phyloP scores from a whole-genome alignment of 2,888 invertebrate genomes.

The Ryuthela nishihirai region DNA sequence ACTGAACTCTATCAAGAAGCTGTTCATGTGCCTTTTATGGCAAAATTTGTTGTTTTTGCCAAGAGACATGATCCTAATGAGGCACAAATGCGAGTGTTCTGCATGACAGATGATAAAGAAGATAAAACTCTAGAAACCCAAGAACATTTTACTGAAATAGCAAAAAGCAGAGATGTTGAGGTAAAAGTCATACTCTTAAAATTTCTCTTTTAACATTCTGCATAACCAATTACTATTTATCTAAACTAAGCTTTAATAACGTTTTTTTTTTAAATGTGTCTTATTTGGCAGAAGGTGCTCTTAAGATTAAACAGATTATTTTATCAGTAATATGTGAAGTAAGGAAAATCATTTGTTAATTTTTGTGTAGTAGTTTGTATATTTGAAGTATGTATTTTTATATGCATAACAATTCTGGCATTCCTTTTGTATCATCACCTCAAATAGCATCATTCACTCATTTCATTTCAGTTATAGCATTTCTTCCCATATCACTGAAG shows the following conservation, averaged over 20 bases:
- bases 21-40: constrained; percentile 98
- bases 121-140: constrained; percentile 96
- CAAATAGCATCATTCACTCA: no score
- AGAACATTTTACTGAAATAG: constrained; percentile 94
- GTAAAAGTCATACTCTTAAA: constrained; percentile 5
- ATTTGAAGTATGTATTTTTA: no score
- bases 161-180: constrained; percentile 64
- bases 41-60: constrained; percentile 97
- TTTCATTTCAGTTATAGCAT: no score
- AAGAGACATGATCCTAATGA: constrained; percentile 89
- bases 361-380: no score
- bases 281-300: no score
- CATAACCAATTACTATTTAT: background rate
- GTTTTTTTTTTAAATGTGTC: background rate
- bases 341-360: no score
- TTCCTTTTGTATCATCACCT: no score
- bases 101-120: constrained; percentile 99
- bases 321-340: no score
- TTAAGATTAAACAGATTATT: no score
- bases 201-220: no score
- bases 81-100: constrained; percentile 92
- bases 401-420: no score
- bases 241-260: background rate
- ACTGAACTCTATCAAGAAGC: constrained; percentile 97
- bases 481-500: no score